These are phyloP conservation scores for Willowsia nigromaculata DNA, from an alignment of 2,888 invertebrate genomes.

Conservation along the genomic window DNA sequence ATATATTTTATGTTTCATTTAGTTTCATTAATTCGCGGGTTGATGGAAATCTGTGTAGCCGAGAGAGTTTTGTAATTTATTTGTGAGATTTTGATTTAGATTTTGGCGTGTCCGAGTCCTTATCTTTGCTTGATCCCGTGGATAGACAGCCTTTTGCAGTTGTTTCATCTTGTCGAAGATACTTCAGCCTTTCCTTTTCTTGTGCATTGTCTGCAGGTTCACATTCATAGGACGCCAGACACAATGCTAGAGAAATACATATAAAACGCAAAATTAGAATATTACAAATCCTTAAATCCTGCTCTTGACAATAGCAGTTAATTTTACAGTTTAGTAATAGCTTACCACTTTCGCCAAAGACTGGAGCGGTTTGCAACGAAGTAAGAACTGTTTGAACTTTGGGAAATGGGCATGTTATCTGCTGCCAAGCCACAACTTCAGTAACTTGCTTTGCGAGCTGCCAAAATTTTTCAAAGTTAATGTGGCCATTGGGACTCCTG, in stretches of 20 bases:
- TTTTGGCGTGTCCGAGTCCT: slow-evolving; percentile 53
- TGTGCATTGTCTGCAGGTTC: slow-evolving; percentile 78
- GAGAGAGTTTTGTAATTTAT: slow-evolving; percentile 25
- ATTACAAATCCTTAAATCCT: no score
- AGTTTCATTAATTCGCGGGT: no score
- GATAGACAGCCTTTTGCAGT: slow-evolving; percentile 65
- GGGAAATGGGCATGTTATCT: slow-evolving; percentile 79
- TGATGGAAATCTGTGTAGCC: no score
- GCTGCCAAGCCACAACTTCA: slow-evolving; percentile 82
- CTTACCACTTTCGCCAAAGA: slow-evolving; percentile 78
- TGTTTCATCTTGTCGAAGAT: slow-evolving; percentile 75
- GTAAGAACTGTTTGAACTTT: slow-evolving; percentile 77
- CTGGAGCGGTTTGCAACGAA: slow-evolving; percentile 76
- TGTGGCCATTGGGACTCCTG: slow-evolving; percentile 81
- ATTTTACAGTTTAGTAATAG: not conserved
- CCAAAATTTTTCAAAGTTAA: slow-evolving; percentile 82
- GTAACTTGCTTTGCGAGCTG: slow-evolving; percentile 82
- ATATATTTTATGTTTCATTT: no score
- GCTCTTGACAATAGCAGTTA: no score
- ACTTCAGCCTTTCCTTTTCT: slow-evolving; percentile 78
- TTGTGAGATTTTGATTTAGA: slow-evolving; percentile 64
- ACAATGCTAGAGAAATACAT: slow-evolving; percentile 70
- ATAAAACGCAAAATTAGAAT: not conserved
- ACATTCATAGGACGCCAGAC: slow-evolving; percentile 77
- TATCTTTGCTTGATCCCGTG: slow-evolving; percentile 57